These are phyloP conservation scores for Abramis brama DNA, from an alignment of 2,113 vertebrate species.

Conservation along the genomic window DNA sequence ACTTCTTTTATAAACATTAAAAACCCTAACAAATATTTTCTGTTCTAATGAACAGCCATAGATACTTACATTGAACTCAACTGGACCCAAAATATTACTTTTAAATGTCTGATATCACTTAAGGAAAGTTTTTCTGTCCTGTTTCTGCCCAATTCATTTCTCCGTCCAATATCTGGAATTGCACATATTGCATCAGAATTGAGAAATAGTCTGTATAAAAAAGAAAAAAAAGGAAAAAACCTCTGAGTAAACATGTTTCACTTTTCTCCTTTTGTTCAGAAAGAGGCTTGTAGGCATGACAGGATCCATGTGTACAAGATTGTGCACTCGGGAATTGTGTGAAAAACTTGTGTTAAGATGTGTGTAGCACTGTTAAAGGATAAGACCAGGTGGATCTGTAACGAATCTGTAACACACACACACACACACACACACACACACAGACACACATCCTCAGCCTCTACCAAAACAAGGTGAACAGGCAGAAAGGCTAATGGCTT, in stretches of 20 bases:
- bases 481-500: constrained; percentile 31
- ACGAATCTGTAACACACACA: neutral
- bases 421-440: neutral
- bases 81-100: neutral
- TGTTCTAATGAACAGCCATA: neutral
- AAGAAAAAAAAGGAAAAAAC: neutral
- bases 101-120: neutral
- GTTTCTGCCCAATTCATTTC: neutral
- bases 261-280: neutral
- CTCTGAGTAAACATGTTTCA: neutral
- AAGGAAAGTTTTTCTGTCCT: neutral
- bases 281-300: neutral
- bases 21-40: neutral
- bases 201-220: neutral
- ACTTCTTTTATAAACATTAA: neutral
- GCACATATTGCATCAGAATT: constrained; percentile 21
- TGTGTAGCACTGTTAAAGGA: neutral
- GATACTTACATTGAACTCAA: neutral
- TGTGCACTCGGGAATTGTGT: neutral
- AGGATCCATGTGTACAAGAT: neutral
- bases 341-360: neutral
- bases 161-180: neutral
- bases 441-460: constrained; percentile 7
- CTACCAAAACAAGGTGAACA: constrained; percentile 29
- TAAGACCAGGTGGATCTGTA: neutral